Percentiles rank a stretch among this genome's conserved stretches.
Evolutionary conservation across 2,113 vertebrate genomes (phyloP).

Genomic region (Odobenus rosmarus): DNA sequence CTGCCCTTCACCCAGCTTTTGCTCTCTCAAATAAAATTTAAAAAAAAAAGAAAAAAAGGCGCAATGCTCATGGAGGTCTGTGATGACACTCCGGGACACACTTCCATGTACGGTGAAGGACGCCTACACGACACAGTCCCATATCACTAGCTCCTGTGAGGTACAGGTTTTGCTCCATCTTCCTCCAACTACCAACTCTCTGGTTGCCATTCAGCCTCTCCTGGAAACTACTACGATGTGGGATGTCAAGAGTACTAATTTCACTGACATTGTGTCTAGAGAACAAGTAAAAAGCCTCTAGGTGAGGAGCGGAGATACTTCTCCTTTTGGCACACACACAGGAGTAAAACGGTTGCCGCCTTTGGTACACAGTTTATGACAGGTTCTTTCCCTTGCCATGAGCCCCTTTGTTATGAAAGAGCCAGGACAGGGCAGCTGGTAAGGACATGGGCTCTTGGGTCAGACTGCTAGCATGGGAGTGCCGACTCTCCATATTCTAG

Average conservation of each 20-base stretch:
- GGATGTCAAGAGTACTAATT: neutral
- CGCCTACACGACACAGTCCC: neutral
- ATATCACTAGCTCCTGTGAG: neutral
- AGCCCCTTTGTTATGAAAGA: neutral
- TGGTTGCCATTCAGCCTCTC: neutral
- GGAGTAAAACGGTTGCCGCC: neutral
- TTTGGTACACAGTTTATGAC: neutral
- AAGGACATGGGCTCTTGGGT: neutral
- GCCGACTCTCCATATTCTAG: neutral
- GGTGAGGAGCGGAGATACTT: neutral
- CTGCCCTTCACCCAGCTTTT: neutral
- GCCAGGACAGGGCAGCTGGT: neutral
- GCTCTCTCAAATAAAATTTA: neutral
- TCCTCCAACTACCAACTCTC: neutral
- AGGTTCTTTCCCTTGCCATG: neutral
- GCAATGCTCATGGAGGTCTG: neutral
- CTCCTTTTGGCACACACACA: neutral
- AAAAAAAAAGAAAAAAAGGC: neutral
- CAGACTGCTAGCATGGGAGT: neutral
- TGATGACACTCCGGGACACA: neutral
- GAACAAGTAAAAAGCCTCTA: neutral
- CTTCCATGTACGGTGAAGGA: fast-evolving
- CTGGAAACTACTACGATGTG: neutral
- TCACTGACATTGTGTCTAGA: neutral
- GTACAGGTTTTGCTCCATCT: neutral